Conservation (phyloP, 2,888 invertebrate genomes). For the Synanthedon tipuliformis region DNA sequence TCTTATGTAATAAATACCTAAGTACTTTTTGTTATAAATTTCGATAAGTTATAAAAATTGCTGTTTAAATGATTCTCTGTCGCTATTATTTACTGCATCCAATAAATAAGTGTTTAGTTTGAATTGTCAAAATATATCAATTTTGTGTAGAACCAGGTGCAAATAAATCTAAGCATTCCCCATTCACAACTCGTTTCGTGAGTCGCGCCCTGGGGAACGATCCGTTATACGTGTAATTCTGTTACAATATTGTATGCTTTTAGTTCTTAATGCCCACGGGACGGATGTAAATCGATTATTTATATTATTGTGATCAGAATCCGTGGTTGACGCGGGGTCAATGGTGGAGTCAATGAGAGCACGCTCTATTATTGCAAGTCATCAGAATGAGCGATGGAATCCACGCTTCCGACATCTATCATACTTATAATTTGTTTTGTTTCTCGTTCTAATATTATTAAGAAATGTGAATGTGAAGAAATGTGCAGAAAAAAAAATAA, state of each 20-base stretch:
- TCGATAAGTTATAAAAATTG: background rate
- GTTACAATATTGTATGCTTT: slow-evolving; percentile 34
- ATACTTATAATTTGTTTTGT: slow-evolving; percentile 35
- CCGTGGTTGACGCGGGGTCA: slow-evolving; percentile 50
- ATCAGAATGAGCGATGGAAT: slow-evolving; percentile 53
- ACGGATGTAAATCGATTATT: slow-evolving; percentile 54
- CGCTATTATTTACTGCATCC: background rate
- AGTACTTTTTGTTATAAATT: background rate
- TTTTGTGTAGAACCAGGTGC: slow-evolving; percentile 21
- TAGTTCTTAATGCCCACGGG: slow-evolving; percentile 38
- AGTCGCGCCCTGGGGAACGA: slow-evolving; percentile 40
- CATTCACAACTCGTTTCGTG: slow-evolving; percentile 27
- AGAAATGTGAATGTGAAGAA: background rate
- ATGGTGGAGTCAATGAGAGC: slow-evolving; percentile 64
- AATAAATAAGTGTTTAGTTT: slow-evolving; percentile 5
- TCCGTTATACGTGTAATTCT: slow-evolving; percentile 38
- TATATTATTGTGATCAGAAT: slow-evolving; percentile 54
- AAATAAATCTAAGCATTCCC: slow-evolving; percentile 13
- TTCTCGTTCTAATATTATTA: slow-evolving; percentile 18
- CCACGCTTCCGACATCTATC: slow-evolving; percentile 61
- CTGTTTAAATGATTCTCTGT: background rate
- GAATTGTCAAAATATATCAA: slow-evolving; percentile 1
- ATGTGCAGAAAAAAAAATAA: background rate
- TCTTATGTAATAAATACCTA: too few species aligned
- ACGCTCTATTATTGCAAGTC: slow-evolving; percentile 61